Base-by-base conservation (phyloP, 2,888 invertebrate genomes). In the Bedellia somnulentella region DNA sequence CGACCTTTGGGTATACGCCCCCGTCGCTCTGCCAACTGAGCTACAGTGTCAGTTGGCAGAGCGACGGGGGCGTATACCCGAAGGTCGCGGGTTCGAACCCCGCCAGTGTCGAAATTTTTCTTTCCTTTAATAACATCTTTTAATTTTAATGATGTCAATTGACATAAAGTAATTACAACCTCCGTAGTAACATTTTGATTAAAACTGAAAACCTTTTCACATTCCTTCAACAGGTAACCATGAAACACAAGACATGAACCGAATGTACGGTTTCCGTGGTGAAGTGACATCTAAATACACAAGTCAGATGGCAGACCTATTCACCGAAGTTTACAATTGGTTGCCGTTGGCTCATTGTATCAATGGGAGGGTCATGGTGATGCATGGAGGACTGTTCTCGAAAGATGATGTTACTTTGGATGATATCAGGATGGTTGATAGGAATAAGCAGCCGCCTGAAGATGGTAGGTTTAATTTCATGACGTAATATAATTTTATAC, bases 231-330 rank as follows among this genome's bases (percentile, higher is more conserved):
- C n/a, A n/a, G 94, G 97, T n/a, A 99, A 99, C 70, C 98, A 99
- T 57, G 98, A 99, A 59, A 95, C 95, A 44, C 82, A 88, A 26
- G 94, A 91, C 36, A 99, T 99, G 98, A 99, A 99, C 71, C 92
- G 95, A 67, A 96, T 99, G 92, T 99, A 99, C 63, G 99, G 99
- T 2, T 99, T 99, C 78, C 92, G 95, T 39, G 99, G 98, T 2
- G 99, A 99, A 75, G 98, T 99, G 1, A 92, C 93, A 47, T 85
- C 92, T 4, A 99, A 99, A 70, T 99, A 96, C 64, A 88, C 90
- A 1, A 79, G 85, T 12, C 89, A 94, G 59, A 98, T 99, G 97
- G 91, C 93, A 0, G 93, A 96, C 40, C 80, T 98, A 27, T 99
- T 99, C 77, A 97, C 97, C 2, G 97, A 98, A 78, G 95, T 99